Evolutionary conservation across 1,140 invertebrate species (phyloP), one percentile per base, ranked within the genome.

Genomic region (Penaeus indicus): DNA sequence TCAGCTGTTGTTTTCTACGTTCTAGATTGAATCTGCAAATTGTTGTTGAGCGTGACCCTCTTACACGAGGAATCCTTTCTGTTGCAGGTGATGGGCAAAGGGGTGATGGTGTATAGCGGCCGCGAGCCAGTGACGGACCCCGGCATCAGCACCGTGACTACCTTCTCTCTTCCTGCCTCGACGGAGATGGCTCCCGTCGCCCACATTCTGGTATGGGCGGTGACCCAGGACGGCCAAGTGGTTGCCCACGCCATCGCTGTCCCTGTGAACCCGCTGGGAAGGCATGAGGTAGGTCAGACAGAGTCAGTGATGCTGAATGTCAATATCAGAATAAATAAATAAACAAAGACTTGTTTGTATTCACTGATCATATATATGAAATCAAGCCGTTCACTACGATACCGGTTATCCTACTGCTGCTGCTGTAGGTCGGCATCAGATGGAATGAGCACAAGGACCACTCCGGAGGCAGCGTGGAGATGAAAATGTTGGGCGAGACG

Each of bases 161-260:
- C 93, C 16, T 93, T 94, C 84, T 91, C 93, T 3, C 84, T 94
- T 1, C 92, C 94, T 0, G 91, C 92, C 7, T 92, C 92, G 10
- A 85, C 92, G 0, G 92, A 90, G 78, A 95, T 95, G 95, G 93
- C 94, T 19, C 95, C 95, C 0, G 94, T 92, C 2, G 94, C 94
- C 89, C 92, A 93, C n/a, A 92, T 95, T 5, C 89, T 95, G 3
- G 94, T 94, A 3, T 95, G 94, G 90, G 93, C 93, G 84, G 92
- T 95, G 1, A 91, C 93, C 54, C 61, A 78, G 25, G 91, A 92
- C 38, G 94, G 94, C 38, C 93, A 94, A 90, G 91, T 95, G 16
- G 91, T 95, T 1, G 92, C 94, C 10, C 95, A 95, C 91, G 93
- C 93, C 54, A 91, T 95, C 18, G 94, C 93, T 84, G 93, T 95